Base-by-base conservation (phyloP, 2,888 invertebrate species). In the Cantharis rufa region DNA sequence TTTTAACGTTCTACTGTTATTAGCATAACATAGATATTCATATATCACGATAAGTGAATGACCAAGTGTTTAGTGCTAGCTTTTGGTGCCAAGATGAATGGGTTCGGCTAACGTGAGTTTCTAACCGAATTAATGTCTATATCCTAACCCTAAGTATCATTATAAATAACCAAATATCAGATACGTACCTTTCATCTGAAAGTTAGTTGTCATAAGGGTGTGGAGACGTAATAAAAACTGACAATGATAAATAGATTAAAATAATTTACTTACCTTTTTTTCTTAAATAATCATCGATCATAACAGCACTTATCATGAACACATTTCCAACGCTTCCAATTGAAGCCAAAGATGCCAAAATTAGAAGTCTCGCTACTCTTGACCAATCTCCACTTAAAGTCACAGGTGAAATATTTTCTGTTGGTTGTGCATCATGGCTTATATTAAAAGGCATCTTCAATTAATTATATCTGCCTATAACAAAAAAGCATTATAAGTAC, bases 281-380 rank as follows among this genome's bases (percentile, higher is more conserved):
- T 83, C 92, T 91, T 9, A 93, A 88, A 83, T 92, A 92, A 82
- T 93, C 93, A 82, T 93, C 93, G 62, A 93, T 92, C 90, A 93
- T 93, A 76, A 93, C 91, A 7, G 93, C 91, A 80, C 93, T 94
- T 78, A 94, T 94, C 89, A 94, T 91, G 85, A 93, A 95, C 15
- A 94, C 92, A 84, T 94, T 93, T 0, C 94, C 95, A 85, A 93
- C 90, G 82, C 92, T 92, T 10, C 93, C 93, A 69, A 93, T 87
- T 1, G 93, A 91, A 0, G 93, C 91, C 79, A 93, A 89, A 3
- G 91, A 90, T 0, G 92, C 91, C 71, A 93, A 88, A 32, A 93
- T 87, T 7, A 94, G 85, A 0, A 95, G 89, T 13, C 93, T 89
- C 1, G 91, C 92, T 21, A 94, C 89, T 21, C 92, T 89, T 5